A percentile compares a stretch with the other conserved stretches of the same genome.
phyloP scores from a whole-genome alignment of 1,140 invertebrate species.

The Ceratosolen solmsi region DNA sequence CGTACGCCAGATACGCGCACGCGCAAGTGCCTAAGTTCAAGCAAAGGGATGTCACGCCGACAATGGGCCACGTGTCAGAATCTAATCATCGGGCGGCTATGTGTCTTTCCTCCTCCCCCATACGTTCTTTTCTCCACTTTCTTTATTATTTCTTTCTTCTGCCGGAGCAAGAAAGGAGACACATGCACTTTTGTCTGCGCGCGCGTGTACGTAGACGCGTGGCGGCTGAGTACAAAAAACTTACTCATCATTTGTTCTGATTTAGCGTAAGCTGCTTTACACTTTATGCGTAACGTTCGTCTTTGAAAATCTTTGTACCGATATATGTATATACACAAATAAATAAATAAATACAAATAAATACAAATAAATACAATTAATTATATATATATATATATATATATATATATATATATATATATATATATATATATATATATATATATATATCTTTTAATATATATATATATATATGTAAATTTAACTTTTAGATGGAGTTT shows the following conservation, averaged over 20 bases:
- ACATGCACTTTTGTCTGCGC: conserved; percentile 20
- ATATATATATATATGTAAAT: too few species aligned
- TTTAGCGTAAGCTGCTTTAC: neutral
- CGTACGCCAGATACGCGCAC: conserved; percentile 24
- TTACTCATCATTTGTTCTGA: neutral
- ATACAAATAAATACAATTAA: too few species aligned
- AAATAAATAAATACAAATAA: too few species aligned
- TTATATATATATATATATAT: too few species aligned
- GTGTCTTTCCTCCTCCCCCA: conserved; percentile 41
- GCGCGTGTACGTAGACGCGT: neutral
- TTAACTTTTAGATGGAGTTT: too few species aligned
- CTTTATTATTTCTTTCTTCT: conserved; percentile 34
- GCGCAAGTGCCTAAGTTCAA: conserved; percentile 20
- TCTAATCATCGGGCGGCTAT: conserved; percentile 62
- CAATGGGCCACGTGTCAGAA: conserved; percentile 63
- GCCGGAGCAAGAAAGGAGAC: conserved; percentile 5
- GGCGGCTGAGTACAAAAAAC: conserved; percentile 9
- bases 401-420: too few species aligned
- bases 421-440: too few species aligned
- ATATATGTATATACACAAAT: too few species aligned
- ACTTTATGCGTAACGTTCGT: neutral
- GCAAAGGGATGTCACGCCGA: conserved; percentile 55
- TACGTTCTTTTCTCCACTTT: conserved; percentile 50
- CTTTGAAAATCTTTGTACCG: neutral
- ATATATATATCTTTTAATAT: too few species aligned